Evolutionary conservation across 2,888 invertebrate genomes (phyloP).

Genomic region (Ellobium chinense): DNA sequence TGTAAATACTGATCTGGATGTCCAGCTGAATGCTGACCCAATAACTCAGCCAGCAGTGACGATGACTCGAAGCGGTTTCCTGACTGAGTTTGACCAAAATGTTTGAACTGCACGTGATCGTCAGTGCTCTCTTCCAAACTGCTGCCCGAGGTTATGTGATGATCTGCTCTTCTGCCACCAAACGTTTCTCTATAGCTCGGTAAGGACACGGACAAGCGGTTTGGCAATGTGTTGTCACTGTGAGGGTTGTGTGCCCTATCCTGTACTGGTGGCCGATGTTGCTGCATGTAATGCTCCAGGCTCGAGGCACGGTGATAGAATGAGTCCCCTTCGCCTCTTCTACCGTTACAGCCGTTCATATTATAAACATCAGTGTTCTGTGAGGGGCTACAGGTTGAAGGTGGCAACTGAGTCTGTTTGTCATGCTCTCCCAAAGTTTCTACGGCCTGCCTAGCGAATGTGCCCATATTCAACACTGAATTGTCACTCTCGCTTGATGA

Average conservation of each 20-base stretch:
- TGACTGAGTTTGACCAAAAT: not conserved
- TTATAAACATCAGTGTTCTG: too few species aligned
- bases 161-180: not conserved
- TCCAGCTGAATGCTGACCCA: conserved; percentile 9
- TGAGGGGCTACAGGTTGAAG: conserved; percentile 32
- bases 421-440: conserved; percentile 11
- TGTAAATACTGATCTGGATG: too few species aligned
- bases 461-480: conserved; percentile 4
- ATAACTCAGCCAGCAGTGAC: conserved; percentile 2
- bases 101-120: not conserved
- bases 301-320: not conserved
- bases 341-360: too few species aligned
- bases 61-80: not conserved
- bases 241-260: not conserved
- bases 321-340: too few species aligned
- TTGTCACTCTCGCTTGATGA: conserved; percentile 24
- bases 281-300: not conserved
- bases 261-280: not conserved
- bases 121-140: too few species aligned
- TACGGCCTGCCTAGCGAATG: conserved; percentile 6
- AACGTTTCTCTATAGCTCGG: conserved; percentile 25
- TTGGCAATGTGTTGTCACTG: not conserved
- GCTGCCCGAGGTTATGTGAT: not conserved
- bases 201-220: not conserved
- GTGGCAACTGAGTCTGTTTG: conserved; percentile 1